Evolutionary conservation across 1,140 invertebrate genomes (phyloP).

Genomic region (Brachionus angularis): DNA sequence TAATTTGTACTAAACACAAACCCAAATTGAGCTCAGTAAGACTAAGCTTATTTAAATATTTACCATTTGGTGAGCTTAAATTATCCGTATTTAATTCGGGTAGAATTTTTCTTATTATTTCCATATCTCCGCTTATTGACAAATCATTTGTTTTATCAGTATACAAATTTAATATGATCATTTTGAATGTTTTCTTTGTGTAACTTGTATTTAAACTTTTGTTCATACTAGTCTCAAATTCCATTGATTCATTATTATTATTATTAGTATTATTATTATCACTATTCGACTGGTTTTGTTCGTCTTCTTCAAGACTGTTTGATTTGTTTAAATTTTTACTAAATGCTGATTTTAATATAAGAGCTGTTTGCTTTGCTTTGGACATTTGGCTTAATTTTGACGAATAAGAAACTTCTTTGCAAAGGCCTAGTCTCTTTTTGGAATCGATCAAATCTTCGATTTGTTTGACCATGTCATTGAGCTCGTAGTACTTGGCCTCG

Average conservation of each 20-base stretch:
- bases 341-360: conserved; percentile 16
- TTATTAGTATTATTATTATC: too few species aligned
- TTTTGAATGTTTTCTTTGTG: conserved; percentile 13
- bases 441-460: conserved; percentile 34
- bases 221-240: background rate
- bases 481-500: conserved; percentile 33
- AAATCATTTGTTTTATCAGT: background rate
- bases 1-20: conserved; percentile 29
- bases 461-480: conserved; percentile 40
- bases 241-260: background rate
- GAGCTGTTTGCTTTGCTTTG: conserved; percentile 30
- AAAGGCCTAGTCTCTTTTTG: conserved; percentile 10
- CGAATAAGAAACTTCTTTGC: conserved; percentile 21
- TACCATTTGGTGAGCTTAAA: too few species aligned
- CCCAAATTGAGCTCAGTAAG: background rate
- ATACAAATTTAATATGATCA: conserved; percentile 21
- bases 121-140: background rate
- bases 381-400: conserved; percentile 37
- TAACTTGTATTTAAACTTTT: too few species aligned
- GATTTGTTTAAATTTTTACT: background rate
- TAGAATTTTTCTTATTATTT: background rate
- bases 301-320: conserved; percentile 4
- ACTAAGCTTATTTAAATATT: conserved; percentile 9
- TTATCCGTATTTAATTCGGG: background rate
- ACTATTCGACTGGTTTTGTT: too few species aligned